Evolutionary conservation across 2,797 vertebrate genomes (phyloP).

Genomic region (Craterocephalus amniculus): DNA sequence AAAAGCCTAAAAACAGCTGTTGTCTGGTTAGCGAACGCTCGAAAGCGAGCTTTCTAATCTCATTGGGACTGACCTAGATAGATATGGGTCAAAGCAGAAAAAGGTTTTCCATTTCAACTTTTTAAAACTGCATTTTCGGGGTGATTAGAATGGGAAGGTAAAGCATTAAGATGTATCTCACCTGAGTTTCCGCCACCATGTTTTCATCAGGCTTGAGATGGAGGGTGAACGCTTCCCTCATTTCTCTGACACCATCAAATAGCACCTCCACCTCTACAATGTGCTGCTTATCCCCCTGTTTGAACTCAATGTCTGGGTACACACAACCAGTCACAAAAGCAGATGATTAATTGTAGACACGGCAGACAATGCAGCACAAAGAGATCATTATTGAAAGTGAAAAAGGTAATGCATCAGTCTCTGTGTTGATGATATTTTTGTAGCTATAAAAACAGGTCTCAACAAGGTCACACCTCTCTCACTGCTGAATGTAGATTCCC

Average conservation of each 20-base stretch:
- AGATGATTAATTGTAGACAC: not conserved
- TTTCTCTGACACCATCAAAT: conserved; percentile 89
- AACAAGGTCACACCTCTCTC: conserved; percentile 17
- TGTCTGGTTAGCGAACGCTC: conserved; percentile 37
- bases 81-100: conserved; percentile 47
- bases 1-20: conserved; percentile 48
- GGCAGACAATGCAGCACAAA: conserved; percentile 11
- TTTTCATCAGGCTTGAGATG: conserved; percentile 94
- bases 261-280: conserved; percentile 90
- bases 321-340: conserved; percentile 26
- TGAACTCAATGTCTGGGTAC: conserved; percentile 90
- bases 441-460: conserved; percentile 5
- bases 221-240: conserved; percentile 95
- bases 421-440: not conserved
- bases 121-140: conserved; percentile 13
- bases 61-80: conserved; percentile 47
- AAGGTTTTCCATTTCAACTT: conserved; percentile 32
- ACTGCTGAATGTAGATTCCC: conserved; percentile 23
- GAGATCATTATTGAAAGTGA: conserved; percentile 8
- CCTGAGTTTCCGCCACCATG: conserved; percentile 94
- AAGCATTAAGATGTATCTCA: conserved; percentile 45
- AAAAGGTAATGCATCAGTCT: not conserved
- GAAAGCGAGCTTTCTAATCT: conserved; percentile 48
- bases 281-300: conserved; percentile 88
- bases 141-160: not conserved